Evolutionary conservation across 64 coral and sea anemone genomes (phyloP), one percentile per base, ranked within the genome.

Genomic region (Acropora tenuis): DNA sequence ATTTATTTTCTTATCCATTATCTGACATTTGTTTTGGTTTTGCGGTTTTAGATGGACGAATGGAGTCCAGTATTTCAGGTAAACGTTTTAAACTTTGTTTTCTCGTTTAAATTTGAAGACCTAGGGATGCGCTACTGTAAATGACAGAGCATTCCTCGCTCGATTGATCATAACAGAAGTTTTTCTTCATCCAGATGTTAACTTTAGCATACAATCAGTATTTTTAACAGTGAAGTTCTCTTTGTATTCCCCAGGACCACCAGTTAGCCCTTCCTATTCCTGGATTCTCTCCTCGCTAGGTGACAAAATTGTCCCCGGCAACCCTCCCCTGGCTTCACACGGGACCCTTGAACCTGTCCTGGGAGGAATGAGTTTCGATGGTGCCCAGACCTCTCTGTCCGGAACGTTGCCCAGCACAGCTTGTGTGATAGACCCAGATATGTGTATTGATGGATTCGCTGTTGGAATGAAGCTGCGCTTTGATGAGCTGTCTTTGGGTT

Each of bases 311-410:
- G 86, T 97, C 15, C 89, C 88, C 3, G 95, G 95, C 15, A 87
- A 97, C 12, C 95, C 95, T 17, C 89, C 88, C 1, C 50, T 97
- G 1, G n/a, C 41, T 69, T 84, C 83, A 40, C 80, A 91, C 13
- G 95, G 95, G 0, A 79, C 75, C 2, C 59, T 93, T 1, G 16
- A 61, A 50, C 61, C 61, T 2, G 73, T 84, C 41, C 82, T 41
- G 4, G 95, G 95, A 60, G 95, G 88, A 20, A 15, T 93, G 6
- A 9, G 50, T 7, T 94, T 97, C 45, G 92, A 97, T 91, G 92
- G 95, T 13, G 47, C 19, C 6, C 50, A 92, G 69, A 67, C 84
- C 8, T 97, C 84, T 66, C 88, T 97, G 6, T 63, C 11, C 50
- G 79, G 84, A 17, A n/a, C 40, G 55, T 73, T 97, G 7, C 72